phyloP scores from a whole-genome alignment of 1,140 invertebrate genomes.

The Oedothorax gibbosus region DNA sequence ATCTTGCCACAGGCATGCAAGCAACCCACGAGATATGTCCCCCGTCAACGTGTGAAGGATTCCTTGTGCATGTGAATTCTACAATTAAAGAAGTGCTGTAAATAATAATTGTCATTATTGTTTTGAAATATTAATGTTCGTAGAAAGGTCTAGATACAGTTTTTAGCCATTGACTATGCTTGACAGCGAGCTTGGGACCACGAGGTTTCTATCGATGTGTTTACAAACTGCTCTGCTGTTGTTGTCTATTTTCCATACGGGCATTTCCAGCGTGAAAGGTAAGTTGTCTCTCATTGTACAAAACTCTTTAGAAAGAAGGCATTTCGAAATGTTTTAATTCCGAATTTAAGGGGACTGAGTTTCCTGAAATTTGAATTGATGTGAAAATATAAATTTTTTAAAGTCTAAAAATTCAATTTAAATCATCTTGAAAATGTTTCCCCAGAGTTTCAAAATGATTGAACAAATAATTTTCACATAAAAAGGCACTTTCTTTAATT shows the following conservation, averaged over 20 bases:
- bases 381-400: background rate
- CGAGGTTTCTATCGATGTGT: constrained; percentile 39
- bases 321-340: background rate
- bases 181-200: background rate
- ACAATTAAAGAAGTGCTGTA: too few relatives aligned
- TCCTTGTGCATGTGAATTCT: background rate
- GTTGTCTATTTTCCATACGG: constrained; percentile 41
- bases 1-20: background rate
- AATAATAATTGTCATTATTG: too few relatives aligned
- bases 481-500: too few relatives aligned
- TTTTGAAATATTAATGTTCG: too few relatives aligned
- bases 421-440: too few relatives aligned
- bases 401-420: background rate
- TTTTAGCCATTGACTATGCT: constrained; percentile 20
- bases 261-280: constrained; percentile 51
- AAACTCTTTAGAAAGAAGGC: background rate
- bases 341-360: background rate
- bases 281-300: background rate
- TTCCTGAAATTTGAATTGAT: background rate
- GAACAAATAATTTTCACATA: too few relatives aligned
- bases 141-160: too few relatives aligned
- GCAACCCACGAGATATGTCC: background rate
- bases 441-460: too few relatives aligned
- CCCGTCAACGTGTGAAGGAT: background rate
- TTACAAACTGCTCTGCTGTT: constrained; percentile 33